These are phyloP conservation scores for Nannoperca obscura DNA, from an alignment of 2,797 vertebrate genomes.

Conservation along the genomic window DNA sequence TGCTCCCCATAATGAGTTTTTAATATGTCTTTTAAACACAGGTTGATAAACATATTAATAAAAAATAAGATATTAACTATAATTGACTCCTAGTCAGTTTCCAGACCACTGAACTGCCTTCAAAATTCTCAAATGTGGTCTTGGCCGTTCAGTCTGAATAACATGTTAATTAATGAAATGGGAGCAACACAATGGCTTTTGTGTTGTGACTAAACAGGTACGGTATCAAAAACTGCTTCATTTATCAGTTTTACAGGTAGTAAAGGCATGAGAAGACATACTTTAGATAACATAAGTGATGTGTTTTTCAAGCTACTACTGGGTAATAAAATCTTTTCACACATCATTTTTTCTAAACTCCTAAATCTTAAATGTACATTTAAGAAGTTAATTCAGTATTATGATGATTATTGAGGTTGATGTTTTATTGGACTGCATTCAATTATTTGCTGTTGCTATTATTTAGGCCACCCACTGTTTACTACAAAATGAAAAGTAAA, in stretches of 20 bases:
- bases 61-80: conserved; percentile 67
- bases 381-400: background rate
- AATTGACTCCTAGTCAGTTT: conserved; percentile 59
- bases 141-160: conserved; percentile 24
- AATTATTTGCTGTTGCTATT: background rate
- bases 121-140: conserved; percentile 34
- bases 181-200: conserved; percentile 25
- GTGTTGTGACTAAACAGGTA: conserved; percentile 3
- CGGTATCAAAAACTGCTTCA: conserved; percentile 5
- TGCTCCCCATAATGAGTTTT: conserved; percentile 69
- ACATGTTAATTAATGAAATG: conserved; percentile 39
- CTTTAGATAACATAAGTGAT: background rate
- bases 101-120: conserved; percentile 30
- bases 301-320: background rate
- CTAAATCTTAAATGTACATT: background rate
- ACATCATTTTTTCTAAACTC: background rate
- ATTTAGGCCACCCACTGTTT: conserved; percentile 4
- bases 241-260: background rate
- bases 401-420: background rate
- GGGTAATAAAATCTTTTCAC: background rate
- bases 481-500: background rate
- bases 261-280: conserved; percentile 6
- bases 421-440: conserved; percentile 5
- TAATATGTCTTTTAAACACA: conserved; percentile 75
- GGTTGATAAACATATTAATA: conserved; percentile 73